These are phyloP conservation scores for Caenorhabditis zanzibari DNA, from an alignment of 2,888 invertebrate genomes.

Conservation along the genomic window DNA sequence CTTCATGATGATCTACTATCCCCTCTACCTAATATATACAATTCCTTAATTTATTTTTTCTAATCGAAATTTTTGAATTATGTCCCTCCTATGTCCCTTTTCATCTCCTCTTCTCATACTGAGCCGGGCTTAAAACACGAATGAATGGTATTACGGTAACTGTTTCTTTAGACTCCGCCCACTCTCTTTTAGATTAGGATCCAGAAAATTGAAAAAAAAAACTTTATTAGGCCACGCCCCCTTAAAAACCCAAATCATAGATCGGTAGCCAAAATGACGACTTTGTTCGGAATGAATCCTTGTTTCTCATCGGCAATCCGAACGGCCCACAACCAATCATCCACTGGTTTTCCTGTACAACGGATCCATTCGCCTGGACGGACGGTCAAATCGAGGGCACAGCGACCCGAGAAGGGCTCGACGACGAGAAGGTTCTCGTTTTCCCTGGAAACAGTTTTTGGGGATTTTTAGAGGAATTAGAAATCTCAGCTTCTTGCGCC, in stretches of 20 bases:
- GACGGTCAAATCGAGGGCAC: slow-evolving; percentile 61
- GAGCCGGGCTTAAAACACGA: slow-evolving; percentile 14
- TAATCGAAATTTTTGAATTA: background rate
- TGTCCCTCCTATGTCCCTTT: slow-evolving; percentile 9
- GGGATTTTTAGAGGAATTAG: background rate
- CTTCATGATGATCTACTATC: background rate
- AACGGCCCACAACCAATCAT: slow-evolving; percentile 67
- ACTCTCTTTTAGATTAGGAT: background rate
- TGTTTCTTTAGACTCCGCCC: slow-evolving; percentile 1
- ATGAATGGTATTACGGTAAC: background rate
- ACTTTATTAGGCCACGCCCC: no score
- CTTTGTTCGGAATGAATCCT: slow-evolving; percentile 69
- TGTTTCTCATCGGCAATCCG: slow-evolving; percentile 58
- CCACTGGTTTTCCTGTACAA: slow-evolving; percentile 45
- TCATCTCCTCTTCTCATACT: background rate
- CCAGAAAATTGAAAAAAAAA: background rate
- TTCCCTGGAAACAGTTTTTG: slow-evolving; percentile 54
- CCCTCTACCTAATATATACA: no score
- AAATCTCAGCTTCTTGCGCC: no score
- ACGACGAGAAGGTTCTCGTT: slow-evolving; percentile 67
- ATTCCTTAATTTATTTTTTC: background rate
- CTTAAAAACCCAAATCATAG: no score
- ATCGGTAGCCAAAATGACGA: slow-evolving; percentile 69
- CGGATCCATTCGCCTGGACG: slow-evolving; percentile 69
- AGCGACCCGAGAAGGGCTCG: slow-evolving; percentile 60